A percentile compares a stretch with the other conserved stretches of the same genome.
Conservation (phyloP, 1,140 invertebrate species). For the Sitophilus oryzae region DNA sequence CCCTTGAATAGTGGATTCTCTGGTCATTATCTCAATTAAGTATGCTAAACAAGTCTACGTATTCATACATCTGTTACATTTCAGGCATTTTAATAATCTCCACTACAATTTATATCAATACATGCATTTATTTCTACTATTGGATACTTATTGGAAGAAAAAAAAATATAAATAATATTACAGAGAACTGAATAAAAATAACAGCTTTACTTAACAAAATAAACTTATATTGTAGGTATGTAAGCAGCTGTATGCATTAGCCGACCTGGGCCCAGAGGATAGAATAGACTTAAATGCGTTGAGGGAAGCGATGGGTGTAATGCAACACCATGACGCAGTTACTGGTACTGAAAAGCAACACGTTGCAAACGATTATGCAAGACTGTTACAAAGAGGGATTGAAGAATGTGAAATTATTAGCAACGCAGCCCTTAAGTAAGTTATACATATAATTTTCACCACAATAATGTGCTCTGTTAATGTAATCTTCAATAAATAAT, state of each 20-base stretch:
- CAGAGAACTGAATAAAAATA: too few species aligned
- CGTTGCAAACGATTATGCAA: constrained; percentile 76
- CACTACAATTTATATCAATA: too few species aligned
- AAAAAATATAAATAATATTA: too few species aligned
- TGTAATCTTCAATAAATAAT: background rate
- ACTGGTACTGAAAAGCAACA: constrained; percentile 86
- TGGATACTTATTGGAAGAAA: too few species aligned
- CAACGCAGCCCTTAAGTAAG: constrained; percentile 5
- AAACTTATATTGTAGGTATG: constrained; percentile 38
- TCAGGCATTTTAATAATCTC: too few species aligned
- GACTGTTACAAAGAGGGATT: constrained; percentile 45
- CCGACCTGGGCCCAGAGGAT: constrained; percentile 27
- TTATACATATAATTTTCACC: background rate
- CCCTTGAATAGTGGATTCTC: too few species aligned
- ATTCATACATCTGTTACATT: too few species aligned
- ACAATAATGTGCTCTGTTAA: too few species aligned
- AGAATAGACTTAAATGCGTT: constrained; percentile 38
- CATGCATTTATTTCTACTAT: too few species aligned
- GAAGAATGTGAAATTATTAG: constrained; percentile 44
- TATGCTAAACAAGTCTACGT: too few species aligned
- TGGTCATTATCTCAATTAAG: too few species aligned
- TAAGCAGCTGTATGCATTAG: constrained; percentile 48
- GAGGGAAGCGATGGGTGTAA: constrained; percentile 60
- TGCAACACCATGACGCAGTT: constrained; percentile 87
- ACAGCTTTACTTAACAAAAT: too few species aligned